Evolutionary conservation across 2,113 vertebrate species (phyloP).

Genomic region (Gymnorhina tibicen): DNA sequence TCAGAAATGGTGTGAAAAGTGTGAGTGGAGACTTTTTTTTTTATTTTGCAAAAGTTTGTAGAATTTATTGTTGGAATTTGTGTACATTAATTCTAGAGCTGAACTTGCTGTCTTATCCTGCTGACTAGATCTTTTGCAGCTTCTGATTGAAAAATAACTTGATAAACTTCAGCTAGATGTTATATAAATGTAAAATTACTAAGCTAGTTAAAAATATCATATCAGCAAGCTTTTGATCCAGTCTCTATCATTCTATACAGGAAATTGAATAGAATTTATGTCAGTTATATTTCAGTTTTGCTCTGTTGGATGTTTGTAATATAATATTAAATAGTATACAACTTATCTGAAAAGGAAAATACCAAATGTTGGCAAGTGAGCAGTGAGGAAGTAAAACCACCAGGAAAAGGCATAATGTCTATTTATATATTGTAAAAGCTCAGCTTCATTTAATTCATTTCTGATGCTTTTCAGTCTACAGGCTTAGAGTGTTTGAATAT

Average conservation of each 20-base stretch:
- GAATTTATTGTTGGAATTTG: neutral
- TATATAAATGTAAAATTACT: neutral
- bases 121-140: neutral
- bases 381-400: neutral
- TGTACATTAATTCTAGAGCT: neutral
- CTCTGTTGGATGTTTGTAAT: neutral
- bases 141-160: neutral
- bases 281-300: neutral
- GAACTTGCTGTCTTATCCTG: neutral
- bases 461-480: neutral
- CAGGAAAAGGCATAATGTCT: neutral
- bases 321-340: neutral
- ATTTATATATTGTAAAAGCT: neutral
- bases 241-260: neutral
- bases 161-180: neutral
- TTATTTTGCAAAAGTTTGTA: neutral
- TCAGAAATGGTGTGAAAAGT: neutral
- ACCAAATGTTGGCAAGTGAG: neutral
- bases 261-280: neutral
- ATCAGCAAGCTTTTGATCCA: neutral
- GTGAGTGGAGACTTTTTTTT: neutral
- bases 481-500: neutral
- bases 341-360: neutral
- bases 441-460: neutral
- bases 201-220: neutral